Percentiles rank a stretch among this genome's conserved stretches.
These are phyloP conservation scores for Eriosoma lanigerum DNA, from an alignment of 1,140 invertebrate genomes.

Conservation along the genomic window DNA sequence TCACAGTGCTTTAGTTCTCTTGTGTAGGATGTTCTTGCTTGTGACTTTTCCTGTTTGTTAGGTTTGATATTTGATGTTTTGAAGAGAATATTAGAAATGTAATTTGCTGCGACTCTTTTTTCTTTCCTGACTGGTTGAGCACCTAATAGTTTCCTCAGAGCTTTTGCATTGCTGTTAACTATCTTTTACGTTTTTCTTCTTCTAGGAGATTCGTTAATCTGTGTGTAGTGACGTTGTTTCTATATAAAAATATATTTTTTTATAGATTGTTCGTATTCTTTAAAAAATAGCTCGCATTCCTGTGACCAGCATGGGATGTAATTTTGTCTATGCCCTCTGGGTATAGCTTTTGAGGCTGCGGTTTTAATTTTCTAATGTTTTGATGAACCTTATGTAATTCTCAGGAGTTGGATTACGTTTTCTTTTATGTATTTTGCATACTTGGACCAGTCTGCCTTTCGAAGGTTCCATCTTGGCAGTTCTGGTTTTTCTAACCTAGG, in stretches of 20 bases:
- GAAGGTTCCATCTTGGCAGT: not conserved
- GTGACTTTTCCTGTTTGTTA: no score
- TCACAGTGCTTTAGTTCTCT: no score
- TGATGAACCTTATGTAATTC: not conserved
- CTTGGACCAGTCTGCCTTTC: not conserved
- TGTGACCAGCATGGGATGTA: not conserved
- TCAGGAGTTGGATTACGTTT: constrained; percentile 6
- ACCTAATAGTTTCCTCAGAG: not conserved
- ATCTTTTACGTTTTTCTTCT: constrained; percentile 32
- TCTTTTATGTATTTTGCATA: constrained; percentile 9
- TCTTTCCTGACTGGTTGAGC: not conserved
- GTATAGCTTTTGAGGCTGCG: not conserved
- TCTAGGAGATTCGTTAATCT: not conserved
- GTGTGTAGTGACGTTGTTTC: not conserved
- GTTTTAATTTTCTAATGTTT: constrained; percentile 15
- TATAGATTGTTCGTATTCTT: constrained; percentile 11
- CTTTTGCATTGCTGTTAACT: constrained; percentile 8
- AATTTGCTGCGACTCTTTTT: not conserved
- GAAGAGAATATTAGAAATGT: not conserved
- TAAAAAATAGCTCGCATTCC: not conserved
- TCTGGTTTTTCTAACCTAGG: not conserved
- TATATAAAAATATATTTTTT: no score
- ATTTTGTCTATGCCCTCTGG: constrained; percentile 8
- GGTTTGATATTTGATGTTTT: constrained; percentile 15
- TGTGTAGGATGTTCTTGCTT: no score